A percentile compares a stretch with the other conserved stretches of the same genome.
Evolutionary conservation across 2,888 invertebrate genomes (phyloP).

Genomic region (Leptinotarsa peninsularis): DNA sequence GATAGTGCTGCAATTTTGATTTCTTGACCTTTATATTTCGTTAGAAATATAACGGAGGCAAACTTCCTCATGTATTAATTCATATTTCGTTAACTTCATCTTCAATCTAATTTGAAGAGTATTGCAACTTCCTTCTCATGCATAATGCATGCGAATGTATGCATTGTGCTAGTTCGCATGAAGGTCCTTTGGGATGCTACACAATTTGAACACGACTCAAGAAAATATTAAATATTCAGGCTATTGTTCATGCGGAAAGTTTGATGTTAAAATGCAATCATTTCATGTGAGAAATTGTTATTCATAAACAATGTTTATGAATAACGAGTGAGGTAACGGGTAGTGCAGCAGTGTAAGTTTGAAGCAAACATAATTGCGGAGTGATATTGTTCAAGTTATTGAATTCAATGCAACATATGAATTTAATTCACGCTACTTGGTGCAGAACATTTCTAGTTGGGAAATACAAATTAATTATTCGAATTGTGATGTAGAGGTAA

Average conservation of each 20-base stretch:
- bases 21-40: neutral
- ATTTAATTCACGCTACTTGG: no score
- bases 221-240: constrained; percentile 11
- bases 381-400: neutral
- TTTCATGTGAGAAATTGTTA: neutral
- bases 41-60: no score
- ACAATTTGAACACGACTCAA: constrained; percentile 15
- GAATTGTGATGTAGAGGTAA: no score
- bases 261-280: constrained; percentile 1
- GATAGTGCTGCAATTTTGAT: neutral
- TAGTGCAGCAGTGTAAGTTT: neutral
- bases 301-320: neutral
- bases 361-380: neutral
- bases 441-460: no score
- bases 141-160: constrained; percentile 22
- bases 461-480: no score
- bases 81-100: constrained; percentile 14
- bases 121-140: constrained; percentile 15
- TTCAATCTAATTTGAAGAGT: constrained; percentile 15
- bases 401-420: no score
- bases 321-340: neutral
- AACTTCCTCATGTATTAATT: constrained; percentile 1
- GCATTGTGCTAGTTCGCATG: constrained; percentile 17
- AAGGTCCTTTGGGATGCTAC: constrained; percentile 2
- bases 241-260: constrained; percentile 5